Conservation (phyloP, 2,113 vertebrate species). For the Ophiodon elongatus region DNA sequence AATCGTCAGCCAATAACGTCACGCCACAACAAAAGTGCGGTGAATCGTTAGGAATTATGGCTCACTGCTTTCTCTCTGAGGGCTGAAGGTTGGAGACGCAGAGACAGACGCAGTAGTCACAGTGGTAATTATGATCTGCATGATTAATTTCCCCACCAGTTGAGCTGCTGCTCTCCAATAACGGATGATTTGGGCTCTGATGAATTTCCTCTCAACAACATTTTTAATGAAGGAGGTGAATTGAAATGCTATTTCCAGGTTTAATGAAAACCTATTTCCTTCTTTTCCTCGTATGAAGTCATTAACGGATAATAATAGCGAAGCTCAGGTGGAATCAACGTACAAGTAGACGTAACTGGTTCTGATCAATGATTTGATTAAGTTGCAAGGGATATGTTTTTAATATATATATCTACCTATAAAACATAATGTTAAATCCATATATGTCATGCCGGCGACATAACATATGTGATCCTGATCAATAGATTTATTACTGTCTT, state of each 20-base stretch:
- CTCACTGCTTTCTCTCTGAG: neutral
- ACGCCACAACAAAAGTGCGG: neutral
- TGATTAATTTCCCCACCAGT: conserved; percentile 50
- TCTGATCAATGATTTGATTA: neutral
- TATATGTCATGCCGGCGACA: neutral
- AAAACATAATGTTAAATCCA: neutral
- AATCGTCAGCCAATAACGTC: neutral
- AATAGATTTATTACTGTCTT: neutral
- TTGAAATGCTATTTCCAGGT: conserved; percentile 65
- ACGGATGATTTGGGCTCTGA: conserved; percentile 44
- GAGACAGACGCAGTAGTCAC: neutral
- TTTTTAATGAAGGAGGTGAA: conserved; percentile 61
- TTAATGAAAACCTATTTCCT: conserved; percentile 57
- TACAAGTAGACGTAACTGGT: neutral
- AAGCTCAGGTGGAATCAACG: conserved; percentile 39
- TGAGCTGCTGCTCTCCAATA: conserved; percentile 46
- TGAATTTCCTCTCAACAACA: conserved; percentile 39
- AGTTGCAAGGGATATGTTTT: neutral
- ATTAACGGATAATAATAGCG: conserved; percentile 40
- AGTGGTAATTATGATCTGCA: conserved; percentile 44
- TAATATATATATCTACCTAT: neutral
- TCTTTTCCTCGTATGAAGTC: conserved; percentile 36
- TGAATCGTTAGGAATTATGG: neutral
- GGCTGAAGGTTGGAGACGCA: neutral
- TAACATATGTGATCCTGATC: neutral